A percentile compares a stretch with the other conserved stretches of the same genome.
Conservation (phyloP, 1,140 invertebrate genomes). For the Scaptomyza pallida region DNA sequence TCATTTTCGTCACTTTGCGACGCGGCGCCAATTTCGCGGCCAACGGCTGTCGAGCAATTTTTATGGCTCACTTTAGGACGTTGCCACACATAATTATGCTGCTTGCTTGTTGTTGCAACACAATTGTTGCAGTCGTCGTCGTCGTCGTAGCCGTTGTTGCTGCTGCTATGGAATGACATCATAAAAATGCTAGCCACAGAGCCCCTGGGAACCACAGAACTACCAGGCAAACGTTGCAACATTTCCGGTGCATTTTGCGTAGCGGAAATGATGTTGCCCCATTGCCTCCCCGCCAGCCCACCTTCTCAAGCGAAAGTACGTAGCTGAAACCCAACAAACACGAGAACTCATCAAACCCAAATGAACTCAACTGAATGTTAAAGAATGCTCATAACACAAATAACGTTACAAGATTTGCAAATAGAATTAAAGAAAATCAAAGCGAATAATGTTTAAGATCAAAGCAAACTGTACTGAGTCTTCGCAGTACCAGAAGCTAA, state of each 20-base stretch:
- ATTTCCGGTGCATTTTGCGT: conserved; percentile 74
- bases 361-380: background rate
- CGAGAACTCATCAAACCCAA: conserved; percentile 13
- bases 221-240: conserved; percentile 50
- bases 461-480: no score
- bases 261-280: conserved; percentile 64
- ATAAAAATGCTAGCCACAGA: conserved; percentile 55
- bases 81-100: conserved; percentile 68
- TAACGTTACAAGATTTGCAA: background rate
- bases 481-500: no score
- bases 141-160: conserved; percentile 37
- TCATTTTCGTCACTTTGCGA: conserved; percentile 80
- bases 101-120: conserved; percentile 28
- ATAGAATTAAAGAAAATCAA: background rate
- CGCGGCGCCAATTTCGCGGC: conserved; percentile 56
- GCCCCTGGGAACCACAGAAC: background rate
- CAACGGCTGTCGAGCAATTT: conserved; percentile 46
- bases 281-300: background rate
- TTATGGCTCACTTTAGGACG: conserved; percentile 51
- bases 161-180: conserved; percentile 63
- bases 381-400: conserved; percentile 6
- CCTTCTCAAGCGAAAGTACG: background rate
- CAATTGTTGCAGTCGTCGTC: conserved; percentile 41
- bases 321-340: conserved; percentile 1
- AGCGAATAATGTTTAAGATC: no score